A percentile compares a stretch with the other conserved stretches of the same genome.
These are phyloP conservation scores for Pygathrix nemaeus DNA, from an alignment of 2,113 vertebrate genomes.

Conservation along the genomic window DNA sequence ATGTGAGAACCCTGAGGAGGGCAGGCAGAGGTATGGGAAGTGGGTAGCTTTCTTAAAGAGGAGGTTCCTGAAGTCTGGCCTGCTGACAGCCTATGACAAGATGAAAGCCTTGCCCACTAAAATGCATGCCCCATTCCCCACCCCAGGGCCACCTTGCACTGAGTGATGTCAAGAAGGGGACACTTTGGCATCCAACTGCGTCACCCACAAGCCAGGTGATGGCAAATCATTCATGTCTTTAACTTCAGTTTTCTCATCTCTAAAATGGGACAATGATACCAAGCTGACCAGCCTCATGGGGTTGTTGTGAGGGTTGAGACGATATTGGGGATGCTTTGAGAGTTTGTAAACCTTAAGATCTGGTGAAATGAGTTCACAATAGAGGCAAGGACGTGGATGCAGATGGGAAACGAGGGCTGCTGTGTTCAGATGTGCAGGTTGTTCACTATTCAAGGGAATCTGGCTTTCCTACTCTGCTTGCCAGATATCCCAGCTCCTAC, in stretches of 20 bases:
- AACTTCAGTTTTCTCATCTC: background rate
- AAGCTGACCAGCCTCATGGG: background rate
- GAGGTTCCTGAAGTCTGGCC: background rate
- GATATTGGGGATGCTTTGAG: background rate
- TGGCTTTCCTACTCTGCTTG: background rate
- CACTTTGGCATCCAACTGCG: background rate
- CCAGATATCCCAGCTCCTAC: background rate
- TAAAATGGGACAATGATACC: background rate
- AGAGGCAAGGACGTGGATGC: too few relatives aligned
- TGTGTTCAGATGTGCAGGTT: background rate
- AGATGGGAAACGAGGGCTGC: background rate
- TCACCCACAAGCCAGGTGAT: too few relatives aligned
- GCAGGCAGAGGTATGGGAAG: background rate
- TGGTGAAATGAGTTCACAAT: background rate
- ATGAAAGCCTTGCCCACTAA: background rate
- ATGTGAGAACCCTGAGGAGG: background rate
- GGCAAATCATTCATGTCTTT: background rate
- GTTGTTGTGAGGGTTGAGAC: background rate
- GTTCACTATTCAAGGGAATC: background rate
- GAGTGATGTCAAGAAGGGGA: background rate
- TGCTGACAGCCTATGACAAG: background rate
- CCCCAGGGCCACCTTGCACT: background rate
- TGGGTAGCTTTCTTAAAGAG: background rate
- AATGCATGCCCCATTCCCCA: background rate
- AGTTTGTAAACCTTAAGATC: background rate